These are phyloP conservation scores for Ochotona princeps DNA, from an alignment of 2,113 vertebrate genomes.

Conservation along the genomic window DNA sequence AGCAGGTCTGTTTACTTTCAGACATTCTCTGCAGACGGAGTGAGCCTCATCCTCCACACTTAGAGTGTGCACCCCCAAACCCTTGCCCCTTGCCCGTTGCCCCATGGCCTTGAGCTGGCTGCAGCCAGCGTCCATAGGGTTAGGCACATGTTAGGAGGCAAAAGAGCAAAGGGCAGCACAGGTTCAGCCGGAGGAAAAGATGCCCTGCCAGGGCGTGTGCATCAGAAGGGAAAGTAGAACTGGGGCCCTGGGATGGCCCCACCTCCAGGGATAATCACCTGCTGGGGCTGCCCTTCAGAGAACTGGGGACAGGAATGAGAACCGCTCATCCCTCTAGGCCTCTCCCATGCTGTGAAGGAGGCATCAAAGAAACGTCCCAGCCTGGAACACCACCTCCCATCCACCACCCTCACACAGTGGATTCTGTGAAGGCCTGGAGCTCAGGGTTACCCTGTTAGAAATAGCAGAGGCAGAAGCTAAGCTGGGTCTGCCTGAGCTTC, in stretches of 20 bases:
- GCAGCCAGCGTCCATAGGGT: background rate
- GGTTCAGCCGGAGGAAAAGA: background rate
- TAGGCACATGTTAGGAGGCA: background rate
- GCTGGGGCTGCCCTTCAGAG: background rate
- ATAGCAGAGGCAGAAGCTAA: background rate
- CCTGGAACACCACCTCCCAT: background rate
- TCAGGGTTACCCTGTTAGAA: no score
- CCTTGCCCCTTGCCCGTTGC: no score
- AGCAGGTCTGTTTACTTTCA: background rate
- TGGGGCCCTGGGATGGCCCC: background rate
- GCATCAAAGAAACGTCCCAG: background rate
- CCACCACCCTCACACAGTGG: accelerated
- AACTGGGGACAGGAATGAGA: accelerated
- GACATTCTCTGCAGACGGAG: background rate
- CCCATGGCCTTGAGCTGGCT: background rate
- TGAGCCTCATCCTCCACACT: background rate
- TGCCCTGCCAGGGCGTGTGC: no score
- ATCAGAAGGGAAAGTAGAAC: no score
- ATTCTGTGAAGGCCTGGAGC: background rate
- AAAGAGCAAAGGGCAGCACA: background rate
- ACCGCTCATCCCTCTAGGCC: background rate
- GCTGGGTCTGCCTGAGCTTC: background rate
- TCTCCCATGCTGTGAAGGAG: accelerated
- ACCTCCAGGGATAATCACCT: background rate
- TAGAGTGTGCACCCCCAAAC: accelerated